Evolutionary conservation across 2,888 invertebrate species (phyloP).

Genomic region (Torymus auratus): DNA sequence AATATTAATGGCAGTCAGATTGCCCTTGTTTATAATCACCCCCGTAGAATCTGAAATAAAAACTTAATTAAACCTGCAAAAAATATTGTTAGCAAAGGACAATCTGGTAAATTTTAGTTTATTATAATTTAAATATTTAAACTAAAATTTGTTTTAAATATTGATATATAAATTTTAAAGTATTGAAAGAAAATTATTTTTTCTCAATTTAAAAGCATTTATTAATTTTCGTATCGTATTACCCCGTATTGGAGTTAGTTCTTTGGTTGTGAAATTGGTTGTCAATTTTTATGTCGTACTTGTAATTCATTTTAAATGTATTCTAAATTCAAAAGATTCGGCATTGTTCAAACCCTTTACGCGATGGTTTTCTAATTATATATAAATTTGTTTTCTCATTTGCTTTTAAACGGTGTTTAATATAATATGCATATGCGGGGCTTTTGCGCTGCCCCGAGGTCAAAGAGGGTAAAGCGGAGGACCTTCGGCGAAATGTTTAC

Average conservation of each 20-base stretch:
- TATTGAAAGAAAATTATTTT: too few species aligned
- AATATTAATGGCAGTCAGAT: too few species aligned
- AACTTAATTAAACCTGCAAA: too few species aligned
- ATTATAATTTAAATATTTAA: too few species aligned
- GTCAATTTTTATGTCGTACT: conserved; percentile 21
- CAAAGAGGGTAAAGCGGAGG: conserved; percentile 7
- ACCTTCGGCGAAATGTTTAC: conserved; percentile 45
- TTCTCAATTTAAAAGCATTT: not conserved
- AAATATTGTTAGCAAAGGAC: too few species aligned
- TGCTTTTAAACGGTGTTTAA: conserved; percentile 12
- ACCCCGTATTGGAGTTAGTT: too few species aligned
- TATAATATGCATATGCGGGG: conserved; percentile 17
- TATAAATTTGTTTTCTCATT: conserved; percentile 9
- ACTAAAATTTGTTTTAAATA: too few species aligned
- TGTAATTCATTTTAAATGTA: conserved; percentile 7
- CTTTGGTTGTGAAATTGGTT: not conserved
- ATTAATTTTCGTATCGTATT: not conserved
- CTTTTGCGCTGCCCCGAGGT: conserved; percentile 19
- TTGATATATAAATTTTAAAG: too few species aligned
- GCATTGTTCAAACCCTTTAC: not conserved
- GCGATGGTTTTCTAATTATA: not conserved
- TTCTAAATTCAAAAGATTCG: not conserved
- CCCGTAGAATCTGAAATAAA: too few species aligned
- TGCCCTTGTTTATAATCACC: too few species aligned
- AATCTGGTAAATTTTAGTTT: too few species aligned